Base-by-base conservation (phyloP, 2,113 vertebrate species). In the Melierax canorus region DNA sequence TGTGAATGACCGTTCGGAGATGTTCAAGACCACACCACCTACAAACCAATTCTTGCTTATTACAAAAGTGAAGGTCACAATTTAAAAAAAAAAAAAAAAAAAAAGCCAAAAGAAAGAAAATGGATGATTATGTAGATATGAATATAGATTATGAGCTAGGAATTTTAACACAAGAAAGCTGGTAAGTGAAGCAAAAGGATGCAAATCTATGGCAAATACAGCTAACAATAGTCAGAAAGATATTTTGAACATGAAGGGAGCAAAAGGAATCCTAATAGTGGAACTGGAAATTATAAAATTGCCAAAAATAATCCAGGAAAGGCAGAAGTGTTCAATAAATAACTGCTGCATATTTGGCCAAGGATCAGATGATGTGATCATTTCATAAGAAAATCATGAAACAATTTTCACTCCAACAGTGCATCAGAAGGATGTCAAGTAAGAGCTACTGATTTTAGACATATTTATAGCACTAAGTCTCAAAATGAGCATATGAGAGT, bases 291-390 rank as follows among this genome's bases (percentile, higher is more conserved):
- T 68, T 53, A 92, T 85, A 86, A 84, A 82, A 72, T 79, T 88
- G 59, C 72, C 81, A 88, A 88, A 95, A 92, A 80, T 74, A 93
- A 75, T 86, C 71, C 78, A 59, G 59, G 93, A 96, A 96, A 93
- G 45, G 59, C 71, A 83, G 67, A 94, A 90, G 15, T 3, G 2
- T 75, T 94, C 66, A 95, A 79, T 79, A 90, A 93, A 69, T 73
- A 79, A 64, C 66, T 72, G 64, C 9, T 64, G 38, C 39, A 10
- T 88, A 64, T 86, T 86, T 95, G 94, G 94, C 88, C 38, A 77
- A 72, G 62, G 77, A 96, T 94, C 68, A 91, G 87, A 89, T 94
- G 76, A 82, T 88, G 62, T 56, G 56, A 90, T 87, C 71, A 87
- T 85, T 94, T 94, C 36, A 41, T 59, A 90, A 76, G 81, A 75